phyloP scores from a whole-genome alignment of 2,797 vertebrate species.

The Sebastes miniatus region DNA sequence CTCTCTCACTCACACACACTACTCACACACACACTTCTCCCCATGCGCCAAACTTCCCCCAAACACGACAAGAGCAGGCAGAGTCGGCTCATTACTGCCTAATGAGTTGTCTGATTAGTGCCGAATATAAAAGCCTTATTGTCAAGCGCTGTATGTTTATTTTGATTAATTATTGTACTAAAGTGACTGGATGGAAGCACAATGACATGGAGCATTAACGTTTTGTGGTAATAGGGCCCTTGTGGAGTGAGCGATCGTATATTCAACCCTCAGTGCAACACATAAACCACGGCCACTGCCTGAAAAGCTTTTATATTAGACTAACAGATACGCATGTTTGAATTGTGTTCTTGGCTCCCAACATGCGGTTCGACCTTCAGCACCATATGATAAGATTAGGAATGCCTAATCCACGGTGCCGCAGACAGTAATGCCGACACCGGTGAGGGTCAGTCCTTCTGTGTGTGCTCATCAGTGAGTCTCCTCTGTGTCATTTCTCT shows the following conservation, averaged over 20 bases:
- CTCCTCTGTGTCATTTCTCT: background rate
- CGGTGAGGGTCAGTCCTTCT: background rate
- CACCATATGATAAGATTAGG: background rate
- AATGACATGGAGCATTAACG: slow-evolving; percentile 64
- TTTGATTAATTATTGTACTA: slow-evolving; percentile 83
- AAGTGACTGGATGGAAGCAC: slow-evolving; percentile 73
- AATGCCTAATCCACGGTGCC: background rate
- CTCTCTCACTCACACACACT: background rate
- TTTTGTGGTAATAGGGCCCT: slow-evolving; percentile 61
- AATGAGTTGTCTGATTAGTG: slow-evolving; percentile 84
- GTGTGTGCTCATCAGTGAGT: background rate
- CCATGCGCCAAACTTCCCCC: slow-evolving; percentile 67
- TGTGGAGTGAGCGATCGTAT: slow-evolving; percentile 32
- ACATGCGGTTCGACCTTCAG: background rate
- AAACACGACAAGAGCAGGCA: slow-evolving; percentile 74
- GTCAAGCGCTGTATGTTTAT: slow-evolving; percentile 78
- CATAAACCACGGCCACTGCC: slow-evolving; percentile 1
- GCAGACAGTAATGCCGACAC: background rate
- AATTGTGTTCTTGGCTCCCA: background rate
- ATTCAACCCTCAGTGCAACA: slow-evolving; percentile 15
- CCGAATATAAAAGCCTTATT: slow-evolving; percentile 79
- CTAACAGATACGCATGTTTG: background rate
- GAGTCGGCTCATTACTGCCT: slow-evolving; percentile 78
- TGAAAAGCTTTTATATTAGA: background rate
- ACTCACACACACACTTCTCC: slow-evolving; percentile 48